phyloP scores from a whole-genome alignment of 2,888 invertebrate genomes.

The Chelonus formosanus region DNA sequence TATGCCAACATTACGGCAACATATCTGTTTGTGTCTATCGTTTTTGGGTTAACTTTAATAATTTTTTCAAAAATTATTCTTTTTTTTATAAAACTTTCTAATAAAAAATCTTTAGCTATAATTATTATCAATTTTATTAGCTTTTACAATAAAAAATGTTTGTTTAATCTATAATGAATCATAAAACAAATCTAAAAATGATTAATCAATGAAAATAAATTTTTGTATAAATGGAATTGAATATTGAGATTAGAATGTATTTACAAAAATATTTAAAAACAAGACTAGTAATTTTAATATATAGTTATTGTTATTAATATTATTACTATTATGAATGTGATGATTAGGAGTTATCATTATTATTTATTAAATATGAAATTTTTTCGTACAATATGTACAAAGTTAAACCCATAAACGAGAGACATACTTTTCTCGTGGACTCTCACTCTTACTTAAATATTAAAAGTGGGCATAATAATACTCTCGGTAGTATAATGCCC shows the following conservation, averaged over 20 bases:
- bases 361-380: conserved; percentile 30
- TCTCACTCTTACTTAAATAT: conserved; percentile 59
- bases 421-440: conserved; percentile 43
- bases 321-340: too few species aligned
- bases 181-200: too few species aligned
- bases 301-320: conserved; percentile 25
- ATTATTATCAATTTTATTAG: not conserved
- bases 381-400: conserved; percentile 61
- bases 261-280: conserved; percentile 59
- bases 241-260: conserved; percentile 28
- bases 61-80: conserved; percentile 1
- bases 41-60: conserved; percentile 57
- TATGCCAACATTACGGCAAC: conserved; percentile 47
- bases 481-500: conserved; percentile 65
- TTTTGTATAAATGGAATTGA: conserved; percentile 29
- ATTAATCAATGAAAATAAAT: not conserved
- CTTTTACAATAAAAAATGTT: not conserved
- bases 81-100: not conserved
- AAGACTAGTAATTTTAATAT: conserved; percentile 64
- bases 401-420: conserved; percentile 64
- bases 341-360: conserved; percentile 45
- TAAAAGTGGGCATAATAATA: conserved; percentile 65
- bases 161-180: too few species aligned
- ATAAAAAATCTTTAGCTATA: not conserved
- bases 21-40: conserved; percentile 47